Conservation (phyloP, 2,113 vertebrate genomes). For the Salvator merianae region DNA sequence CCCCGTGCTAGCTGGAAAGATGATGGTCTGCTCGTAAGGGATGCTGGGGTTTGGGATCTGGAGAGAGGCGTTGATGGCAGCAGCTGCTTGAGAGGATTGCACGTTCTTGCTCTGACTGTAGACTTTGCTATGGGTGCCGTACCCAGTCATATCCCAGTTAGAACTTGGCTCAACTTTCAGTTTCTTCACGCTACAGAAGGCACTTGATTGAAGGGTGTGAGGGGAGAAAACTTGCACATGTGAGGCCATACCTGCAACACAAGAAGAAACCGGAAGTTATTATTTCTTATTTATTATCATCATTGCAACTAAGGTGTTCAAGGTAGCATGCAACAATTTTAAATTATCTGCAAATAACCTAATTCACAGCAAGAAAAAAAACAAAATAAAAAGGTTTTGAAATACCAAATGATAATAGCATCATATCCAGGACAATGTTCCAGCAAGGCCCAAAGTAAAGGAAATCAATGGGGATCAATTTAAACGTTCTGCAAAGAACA, state of each 20-base stretch:
- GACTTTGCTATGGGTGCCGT: slow-evolving; percentile 96
- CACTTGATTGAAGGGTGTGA: slow-evolving; percentile 97
- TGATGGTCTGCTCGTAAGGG: slow-evolving; percentile 95
- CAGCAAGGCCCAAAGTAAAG: no score
- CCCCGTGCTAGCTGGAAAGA: slow-evolving; percentile 92
- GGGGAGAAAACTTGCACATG: slow-evolving; percentile 98
- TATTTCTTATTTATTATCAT: not conserved
- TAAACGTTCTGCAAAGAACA: not conserved
- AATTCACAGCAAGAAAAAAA: not conserved
- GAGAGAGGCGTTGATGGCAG: slow-evolving; percentile 90
- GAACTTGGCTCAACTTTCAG: slow-evolving; percentile 97
- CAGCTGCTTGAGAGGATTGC: slow-evolving; percentile 85
- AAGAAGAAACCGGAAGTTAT: slow-evolving; percentile 47
- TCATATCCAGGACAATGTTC: no score
- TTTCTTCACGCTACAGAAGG: slow-evolving; percentile 99
- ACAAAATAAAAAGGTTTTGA: no score
- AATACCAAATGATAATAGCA: no score
- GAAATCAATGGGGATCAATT: not conserved
- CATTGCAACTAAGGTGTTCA: not conserved
- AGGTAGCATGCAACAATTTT: not conserved
- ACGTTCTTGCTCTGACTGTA: slow-evolving; percentile 94
- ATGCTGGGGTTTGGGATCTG: slow-evolving; percentile 88
- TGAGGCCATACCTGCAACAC: slow-evolving; percentile 95
- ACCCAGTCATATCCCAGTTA: slow-evolving; percentile 99
- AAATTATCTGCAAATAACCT: not conserved